Evolutionary conservation across 2,888 invertebrate species (phyloP).

Genomic region (Mellilla xanthometata): DNA sequence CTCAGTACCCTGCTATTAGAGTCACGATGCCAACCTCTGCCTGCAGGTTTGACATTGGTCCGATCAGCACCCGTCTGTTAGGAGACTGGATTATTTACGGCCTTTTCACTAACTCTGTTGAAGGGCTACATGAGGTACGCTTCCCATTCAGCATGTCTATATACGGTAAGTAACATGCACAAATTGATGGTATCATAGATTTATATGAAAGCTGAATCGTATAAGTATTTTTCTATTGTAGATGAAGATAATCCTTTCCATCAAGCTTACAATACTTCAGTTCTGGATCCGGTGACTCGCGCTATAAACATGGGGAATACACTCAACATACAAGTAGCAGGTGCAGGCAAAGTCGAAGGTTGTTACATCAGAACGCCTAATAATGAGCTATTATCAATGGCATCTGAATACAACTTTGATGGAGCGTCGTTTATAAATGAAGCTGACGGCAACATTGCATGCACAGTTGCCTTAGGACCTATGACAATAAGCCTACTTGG

Average conservation of each 20-base stretch:
- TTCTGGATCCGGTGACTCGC: constrained; percentile 23
- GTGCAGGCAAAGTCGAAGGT: constrained; percentile 31
- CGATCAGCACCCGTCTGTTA: constrained; percentile 35
- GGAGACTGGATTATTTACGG: constrained; percentile 49
- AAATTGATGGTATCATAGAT: too few relatives aligned
- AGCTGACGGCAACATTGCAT: constrained; percentile 20
- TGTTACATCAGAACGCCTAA: constrained; percentile 37
- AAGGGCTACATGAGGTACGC: constrained; percentile 33
- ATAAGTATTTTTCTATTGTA: constrained; percentile 30
- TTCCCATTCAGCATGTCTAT: constrained; percentile 40
- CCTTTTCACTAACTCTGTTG: constrained; percentile 25
- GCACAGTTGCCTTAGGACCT: constrained; percentile 39
- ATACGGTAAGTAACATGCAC: constrained; percentile 43
- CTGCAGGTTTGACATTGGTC: constrained; percentile 43
- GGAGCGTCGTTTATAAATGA: constrained; percentile 33
- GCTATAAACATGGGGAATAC: constrained; percentile 36
- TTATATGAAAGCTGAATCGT: too few relatives aligned
- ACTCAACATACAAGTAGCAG: constrained; percentile 15
- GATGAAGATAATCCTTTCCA: constrained; percentile 42
- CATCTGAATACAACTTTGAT: constrained; percentile 8
- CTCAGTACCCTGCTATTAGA: constrained; percentile 39
- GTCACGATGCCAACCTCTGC: constrained; percentile 21
- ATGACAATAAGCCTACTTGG: constrained; percentile 39
- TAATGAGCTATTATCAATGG: constrained; percentile 28
- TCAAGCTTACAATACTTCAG: constrained; percentile 47